phyloP scores from a whole-genome alignment of 2,797 vertebrate species.

The Falco concolor region DNA sequence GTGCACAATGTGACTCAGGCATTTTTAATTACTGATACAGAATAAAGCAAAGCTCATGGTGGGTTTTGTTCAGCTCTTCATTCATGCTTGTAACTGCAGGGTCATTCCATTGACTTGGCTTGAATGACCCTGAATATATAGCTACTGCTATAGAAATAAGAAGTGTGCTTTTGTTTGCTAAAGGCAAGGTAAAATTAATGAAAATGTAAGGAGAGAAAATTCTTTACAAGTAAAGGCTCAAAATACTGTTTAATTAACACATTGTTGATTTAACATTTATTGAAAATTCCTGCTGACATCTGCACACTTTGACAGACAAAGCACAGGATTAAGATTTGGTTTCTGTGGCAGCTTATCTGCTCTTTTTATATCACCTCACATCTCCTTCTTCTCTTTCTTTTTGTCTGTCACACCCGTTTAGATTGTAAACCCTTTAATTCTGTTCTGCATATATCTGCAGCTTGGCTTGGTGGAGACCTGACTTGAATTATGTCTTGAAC shows the following conservation, averaged over 20 bases:
- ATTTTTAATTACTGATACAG: background rate
- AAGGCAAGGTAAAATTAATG: background rate
- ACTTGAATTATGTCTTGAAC: slow-evolving; percentile 27
- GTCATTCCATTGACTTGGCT: background rate
- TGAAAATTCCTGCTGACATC: background rate
- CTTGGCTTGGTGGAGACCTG: background rate
- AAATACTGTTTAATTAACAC: background rate
- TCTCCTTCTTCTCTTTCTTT: background rate
- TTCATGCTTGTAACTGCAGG: background rate
- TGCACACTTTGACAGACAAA: background rate
- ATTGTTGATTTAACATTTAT: background rate
- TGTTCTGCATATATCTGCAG: background rate
- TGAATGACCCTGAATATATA: background rate
- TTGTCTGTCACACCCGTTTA: background rate
- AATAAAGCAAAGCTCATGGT: background rate
- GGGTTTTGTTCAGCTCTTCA: slow-evolving; percentile 6
- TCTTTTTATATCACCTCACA: background rate
- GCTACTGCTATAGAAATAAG: background rate
- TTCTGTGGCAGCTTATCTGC: slow-evolving; percentile 39
- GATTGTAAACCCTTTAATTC: background rate
- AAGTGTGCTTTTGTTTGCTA: fast-evolving
- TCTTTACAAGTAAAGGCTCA: background rate
- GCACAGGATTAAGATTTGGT: background rate
- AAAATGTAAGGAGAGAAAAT: background rate
- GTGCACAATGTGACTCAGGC: background rate